phyloP scores from a whole-genome alignment of 1,140 invertebrate species.

The Drosophila nigromelanica region DNA sequence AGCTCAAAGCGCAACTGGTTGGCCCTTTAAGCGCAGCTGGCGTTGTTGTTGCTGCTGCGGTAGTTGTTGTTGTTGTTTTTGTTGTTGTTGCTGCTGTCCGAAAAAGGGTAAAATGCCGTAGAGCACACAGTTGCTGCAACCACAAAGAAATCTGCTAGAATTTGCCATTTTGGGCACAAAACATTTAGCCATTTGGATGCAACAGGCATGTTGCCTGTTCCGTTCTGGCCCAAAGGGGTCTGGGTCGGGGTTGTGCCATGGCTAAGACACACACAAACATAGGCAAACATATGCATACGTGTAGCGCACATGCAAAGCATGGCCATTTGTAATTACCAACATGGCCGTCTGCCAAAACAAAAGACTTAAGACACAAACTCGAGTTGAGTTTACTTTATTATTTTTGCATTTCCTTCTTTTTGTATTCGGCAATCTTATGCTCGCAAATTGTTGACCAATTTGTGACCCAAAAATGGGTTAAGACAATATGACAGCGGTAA shows the following conservation, averaged over 20 bases:
- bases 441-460: conserved; percentile 50
- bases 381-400: conserved; percentile 1
- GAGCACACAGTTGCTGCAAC: conserved; percentile 27
- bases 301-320: conserved; percentile 25
- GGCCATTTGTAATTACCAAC: conserved; percentile 59
- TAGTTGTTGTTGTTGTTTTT: conserved; percentile 16
- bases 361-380: conserved; percentile 52
- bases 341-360: conserved; percentile 48
- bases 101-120: conserved; percentile 71
- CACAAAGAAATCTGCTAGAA: conserved; percentile 72
- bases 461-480: conserved; percentile 40
- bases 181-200: conserved; percentile 67
- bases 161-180: conserved; percentile 70
- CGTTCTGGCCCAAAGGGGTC: conserved; percentile 4
- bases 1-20: conserved; percentile 34
- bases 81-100: conserved; percentile 11
- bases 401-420: neutral
- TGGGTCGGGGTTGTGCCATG: conserved; percentile 6
- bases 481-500: conserved; percentile 44
- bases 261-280: neutral
- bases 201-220: conserved; percentile 44
- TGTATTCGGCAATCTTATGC: conserved; percentile 19
- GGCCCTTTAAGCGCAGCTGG: conserved; percentile 13
- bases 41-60: neutral
- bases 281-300: neutral